phyloP scores from a whole-genome alignment of 2,113 vertebrate genomes.

The Crotalus tigris region DNA sequence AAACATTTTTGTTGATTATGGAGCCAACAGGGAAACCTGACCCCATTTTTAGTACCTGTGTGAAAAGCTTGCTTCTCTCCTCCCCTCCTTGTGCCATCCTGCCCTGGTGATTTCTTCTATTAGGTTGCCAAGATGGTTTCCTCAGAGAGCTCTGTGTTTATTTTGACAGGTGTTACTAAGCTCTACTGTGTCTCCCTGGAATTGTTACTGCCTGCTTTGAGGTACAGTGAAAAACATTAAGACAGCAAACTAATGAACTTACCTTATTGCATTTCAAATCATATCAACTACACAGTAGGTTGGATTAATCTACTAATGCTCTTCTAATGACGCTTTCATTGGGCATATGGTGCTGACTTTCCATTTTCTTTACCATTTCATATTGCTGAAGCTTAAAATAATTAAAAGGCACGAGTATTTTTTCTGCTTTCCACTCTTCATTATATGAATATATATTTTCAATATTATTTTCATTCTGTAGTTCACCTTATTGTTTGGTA shows the following conservation, averaged over 20 bases:
- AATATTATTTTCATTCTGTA: neutral
- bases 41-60: conserved; percentile 36
- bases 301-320: conserved; percentile 72
- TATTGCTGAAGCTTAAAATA: conserved; percentile 47
- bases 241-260: conserved; percentile 72
- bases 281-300: conserved; percentile 63
- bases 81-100: conserved; percentile 13
- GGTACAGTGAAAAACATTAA: conserved; percentile 71
- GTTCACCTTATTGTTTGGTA: conserved; percentile 38
- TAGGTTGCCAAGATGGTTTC: conserved; percentile 67
- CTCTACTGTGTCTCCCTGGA: conserved; percentile 66
- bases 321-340: conserved; percentile 74
- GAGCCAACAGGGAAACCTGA: neutral
- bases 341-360: conserved; percentile 64
- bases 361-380: conserved; percentile 52
- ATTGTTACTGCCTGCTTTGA: conserved; percentile 66
- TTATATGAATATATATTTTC: conserved; percentile 13
- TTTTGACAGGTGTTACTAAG: conserved; percentile 76
- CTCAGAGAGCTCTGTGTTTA: conserved; percentile 69
- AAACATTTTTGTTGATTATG: neutral
- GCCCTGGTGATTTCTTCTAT: conserved; percentile 58
- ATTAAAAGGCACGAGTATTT: conserved; percentile 11
- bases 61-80: conserved; percentile 52
- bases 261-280: conserved; percentile 70
- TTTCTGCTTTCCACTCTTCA: neutral